Evolutionary conservation across 35 echinoderm and acorn worm genomes (phyloP).

Genomic region (Chiridota heheva): DNA sequence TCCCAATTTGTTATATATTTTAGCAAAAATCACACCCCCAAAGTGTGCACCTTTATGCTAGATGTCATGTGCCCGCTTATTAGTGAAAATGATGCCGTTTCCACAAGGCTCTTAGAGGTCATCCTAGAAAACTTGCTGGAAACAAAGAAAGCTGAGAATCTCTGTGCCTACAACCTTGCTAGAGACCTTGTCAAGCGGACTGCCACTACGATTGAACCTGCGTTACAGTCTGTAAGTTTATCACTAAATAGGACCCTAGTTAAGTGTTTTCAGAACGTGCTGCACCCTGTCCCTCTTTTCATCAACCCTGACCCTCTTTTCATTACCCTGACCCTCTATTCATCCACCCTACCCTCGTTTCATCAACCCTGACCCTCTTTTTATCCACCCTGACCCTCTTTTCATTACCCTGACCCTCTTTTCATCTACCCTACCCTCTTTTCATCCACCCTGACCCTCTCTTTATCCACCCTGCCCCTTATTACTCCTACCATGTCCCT

Average conservation of each 20-base stretch:
- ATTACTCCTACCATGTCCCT: neutral
- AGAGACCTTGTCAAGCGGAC: slow-evolving; percentile 92
- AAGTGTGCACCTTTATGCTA: slow-evolving; percentile 94
- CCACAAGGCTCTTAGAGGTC: slow-evolving; percentile 84
- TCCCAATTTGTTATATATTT: no score
- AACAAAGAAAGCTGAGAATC: slow-evolving; percentile 79
- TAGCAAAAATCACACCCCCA: slow-evolving; percentile 92
- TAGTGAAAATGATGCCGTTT: slow-evolving; percentile 91
- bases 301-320: neutral
- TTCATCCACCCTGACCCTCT: neutral
- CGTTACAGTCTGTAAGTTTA: slow-evolving; percentile 75
- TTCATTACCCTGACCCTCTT: neutral
- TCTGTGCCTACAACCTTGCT: slow-evolving; percentile 65
- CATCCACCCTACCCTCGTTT: no score
- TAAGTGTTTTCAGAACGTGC: neutral
- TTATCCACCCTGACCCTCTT: neutral
- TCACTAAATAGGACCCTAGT: neutral
- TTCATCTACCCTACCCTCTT: no score
- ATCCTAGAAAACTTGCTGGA: slow-evolving; percentile 87
- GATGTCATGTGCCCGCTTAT: slow-evolving; percentile 98
- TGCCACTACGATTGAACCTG: slow-evolving; percentile 81
- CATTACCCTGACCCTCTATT: neutral
- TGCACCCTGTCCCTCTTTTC: neutral
- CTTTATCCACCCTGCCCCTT: neutral
- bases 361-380: neutral